A percentile compares a stretch with the other conserved stretches of the same genome.
Evolutionary conservation across 2,113 vertebrate species (phyloP).

Genomic region (Ginglymostoma cirratum): DNA sequence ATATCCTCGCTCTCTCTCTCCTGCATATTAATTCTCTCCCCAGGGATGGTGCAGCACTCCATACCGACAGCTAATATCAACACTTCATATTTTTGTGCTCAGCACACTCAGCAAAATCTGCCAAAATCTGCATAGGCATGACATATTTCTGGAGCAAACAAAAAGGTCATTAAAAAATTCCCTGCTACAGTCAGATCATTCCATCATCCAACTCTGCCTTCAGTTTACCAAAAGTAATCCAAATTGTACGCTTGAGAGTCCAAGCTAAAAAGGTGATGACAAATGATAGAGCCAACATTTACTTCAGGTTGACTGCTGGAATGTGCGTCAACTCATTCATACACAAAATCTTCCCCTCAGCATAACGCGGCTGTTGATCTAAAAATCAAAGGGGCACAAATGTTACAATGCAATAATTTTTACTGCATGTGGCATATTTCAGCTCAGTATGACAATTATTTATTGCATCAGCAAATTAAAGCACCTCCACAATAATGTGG

Average conservation of each 20-base stretch:
- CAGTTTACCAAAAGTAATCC: not conserved
- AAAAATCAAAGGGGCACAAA: not conserved
- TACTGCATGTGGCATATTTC: not conserved
- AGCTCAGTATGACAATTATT: not conserved
- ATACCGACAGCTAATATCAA: conserved; percentile 7
- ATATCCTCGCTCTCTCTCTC: not conserved
- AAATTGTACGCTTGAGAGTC: conserved; percentile 3
- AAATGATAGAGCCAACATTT: not conserved
- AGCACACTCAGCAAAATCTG: not conserved
- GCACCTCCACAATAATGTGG: not conserved
- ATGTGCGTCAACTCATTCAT: not conserved
- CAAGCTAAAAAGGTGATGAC: not conserved
- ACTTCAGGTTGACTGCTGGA: conserved; percentile 2
- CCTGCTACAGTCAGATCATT: not conserved
- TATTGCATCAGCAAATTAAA: not conserved
- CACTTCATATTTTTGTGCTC: conserved; percentile 16
- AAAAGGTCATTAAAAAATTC: conserved; percentile 21
- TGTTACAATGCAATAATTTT: not conserved
- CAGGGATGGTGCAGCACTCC: not conserved
- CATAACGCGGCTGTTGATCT: not conserved
- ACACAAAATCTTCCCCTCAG: not conserved
- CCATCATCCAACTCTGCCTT: not conserved
- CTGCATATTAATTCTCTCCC: not conserved
- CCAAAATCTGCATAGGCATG: not conserved
- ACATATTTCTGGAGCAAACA: not conserved